Evolutionary conservation across 1,140 invertebrate genomes (phyloP), one percentile per base, ranked within the genome.

Genomic region (Drosophila albomicans): DNA sequence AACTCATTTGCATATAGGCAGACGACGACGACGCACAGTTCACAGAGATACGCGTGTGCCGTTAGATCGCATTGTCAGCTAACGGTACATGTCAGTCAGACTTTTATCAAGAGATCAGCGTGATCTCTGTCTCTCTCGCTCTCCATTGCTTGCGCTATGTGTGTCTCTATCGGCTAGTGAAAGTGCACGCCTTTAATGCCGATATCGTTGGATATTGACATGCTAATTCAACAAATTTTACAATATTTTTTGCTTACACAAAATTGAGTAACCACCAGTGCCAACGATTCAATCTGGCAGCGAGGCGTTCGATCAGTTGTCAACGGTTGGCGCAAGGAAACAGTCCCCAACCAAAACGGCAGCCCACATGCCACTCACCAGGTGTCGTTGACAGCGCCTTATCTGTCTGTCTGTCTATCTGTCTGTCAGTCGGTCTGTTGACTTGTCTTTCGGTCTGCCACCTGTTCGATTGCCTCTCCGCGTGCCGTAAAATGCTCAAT

Each of bases 401-500:
- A 52, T 52, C 38, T 43, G 38, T 25, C 16, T 43, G 41, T 13
- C 41, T 43, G 38, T 3, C 11, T 0, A 10, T 10, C 54, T 38
- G 32, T 20, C 15, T 15, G 15, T 15, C n/a, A n/a, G 38, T 8
- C 11, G 10, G 15, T 10, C 54, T 38, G 32, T 20, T 15, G 15
- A 51, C 2, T 25, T 61, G 51, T 54, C 20, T 68, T 25, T 30
- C 13, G 32, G 48, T 58, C 41, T 11, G 13, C 43, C 3, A 32
- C 11, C 41, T 11, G 13, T 32, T 4, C 15, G 0, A 32, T 15
- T 5, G 6, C 1, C 13, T 7, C 8, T 66, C 41, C 43, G 38
- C 63, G 38, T 25, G 62, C 35, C 35, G 35, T 38, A 80, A 84
- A 75, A 87, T 87, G 84, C 64, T 87, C 49, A 87, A 88, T 78